Evolutionary conservation across 2,797 vertebrate species (phyloP).

Genomic region (Uromys caudimaculatus): DNA sequence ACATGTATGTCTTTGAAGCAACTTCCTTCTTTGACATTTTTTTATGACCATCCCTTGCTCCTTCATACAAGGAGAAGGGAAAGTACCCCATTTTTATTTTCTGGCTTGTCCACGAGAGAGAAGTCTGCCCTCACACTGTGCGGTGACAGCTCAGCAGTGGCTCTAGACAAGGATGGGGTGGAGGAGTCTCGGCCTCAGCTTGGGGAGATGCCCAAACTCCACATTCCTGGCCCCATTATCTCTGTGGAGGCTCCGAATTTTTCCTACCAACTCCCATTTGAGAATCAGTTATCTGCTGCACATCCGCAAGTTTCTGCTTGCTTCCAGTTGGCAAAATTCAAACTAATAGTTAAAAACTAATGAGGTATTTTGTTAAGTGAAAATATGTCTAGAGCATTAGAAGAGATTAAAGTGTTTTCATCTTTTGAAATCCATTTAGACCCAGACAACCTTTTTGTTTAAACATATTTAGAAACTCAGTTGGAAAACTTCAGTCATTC

Average conservation of each 20-base stretch:
- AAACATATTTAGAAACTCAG: constrained; percentile 19
- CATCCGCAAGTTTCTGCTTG: constrained; percentile 72
- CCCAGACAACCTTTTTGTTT: constrained; percentile 39
- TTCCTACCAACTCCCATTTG: constrained; percentile 65
- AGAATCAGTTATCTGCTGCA: constrained; percentile 74
- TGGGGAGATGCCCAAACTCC: constrained; percentile 58
- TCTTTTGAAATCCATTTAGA: constrained; percentile 30
- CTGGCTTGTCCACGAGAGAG: neutral
- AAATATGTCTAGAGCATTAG: constrained; percentile 27
- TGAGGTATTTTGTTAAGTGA: constrained; percentile 47
- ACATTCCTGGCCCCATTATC: constrained; percentile 73
- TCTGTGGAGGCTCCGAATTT: constrained; percentile 58
- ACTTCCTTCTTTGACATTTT: constrained; percentile 12
- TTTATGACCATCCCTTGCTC: neutral
- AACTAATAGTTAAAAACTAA: constrained; percentile 63
- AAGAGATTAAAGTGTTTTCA: constrained; percentile 43
- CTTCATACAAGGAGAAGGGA: neutral
- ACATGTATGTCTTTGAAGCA: neutral
- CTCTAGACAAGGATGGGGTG: constrained; percentile 15
- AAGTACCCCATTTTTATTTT: neutral
- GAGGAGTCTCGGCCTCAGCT: constrained; percentile 20
- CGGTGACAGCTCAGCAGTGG: constrained; percentile 53
- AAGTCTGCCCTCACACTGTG: constrained; percentile 38
- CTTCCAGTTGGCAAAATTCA: constrained; percentile 76
- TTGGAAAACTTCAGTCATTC: neutral